Evolutionary conservation across 1,140 invertebrate species (phyloP).

Genomic region (Macrotrachela quadricornifera): DNA sequence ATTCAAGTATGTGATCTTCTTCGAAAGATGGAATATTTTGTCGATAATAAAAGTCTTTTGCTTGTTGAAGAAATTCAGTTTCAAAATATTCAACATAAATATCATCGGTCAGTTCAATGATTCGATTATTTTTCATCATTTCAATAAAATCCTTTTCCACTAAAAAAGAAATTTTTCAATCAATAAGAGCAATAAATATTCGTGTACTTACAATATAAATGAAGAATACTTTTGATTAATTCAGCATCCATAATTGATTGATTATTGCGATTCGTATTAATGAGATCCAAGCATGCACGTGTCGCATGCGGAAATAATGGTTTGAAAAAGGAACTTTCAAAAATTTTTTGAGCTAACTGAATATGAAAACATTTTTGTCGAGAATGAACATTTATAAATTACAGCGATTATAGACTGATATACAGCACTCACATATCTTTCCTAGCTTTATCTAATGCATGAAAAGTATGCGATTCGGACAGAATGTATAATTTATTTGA

Average conservation of each 20-base stretch:
- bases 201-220: constrained; percentile 42
- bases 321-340: constrained; percentile 81
- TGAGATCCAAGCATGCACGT: constrained; percentile 81
- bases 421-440: too few species aligned
- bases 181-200: background rate
- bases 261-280: constrained; percentile 79
- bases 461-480: too few species aligned
- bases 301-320: constrained; percentile 80
- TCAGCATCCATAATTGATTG: constrained; percentile 88
- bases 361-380: too few species aligned
- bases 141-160: constrained; percentile 61
- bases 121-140: constrained; percentile 42
- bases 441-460: too few species aligned
- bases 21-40: too few species aligned
- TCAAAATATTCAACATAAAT: constrained; percentile 93
- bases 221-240: constrained; percentile 69
- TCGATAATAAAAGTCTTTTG: constrained; percentile 83
- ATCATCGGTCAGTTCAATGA: constrained; percentile 45
- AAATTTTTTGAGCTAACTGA: constrained; percentile 86
- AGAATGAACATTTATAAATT: too few species aligned
- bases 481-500: too few species aligned
- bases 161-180: background rate
- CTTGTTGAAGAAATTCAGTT: constrained; percentile 75
- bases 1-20: constrained; percentile 71
- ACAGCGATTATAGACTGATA: too few species aligned